Evolutionary conservation across 2,113 vertebrate genomes (phyloP).

Genomic region (Megaleporinus macrocephalus): DNA sequence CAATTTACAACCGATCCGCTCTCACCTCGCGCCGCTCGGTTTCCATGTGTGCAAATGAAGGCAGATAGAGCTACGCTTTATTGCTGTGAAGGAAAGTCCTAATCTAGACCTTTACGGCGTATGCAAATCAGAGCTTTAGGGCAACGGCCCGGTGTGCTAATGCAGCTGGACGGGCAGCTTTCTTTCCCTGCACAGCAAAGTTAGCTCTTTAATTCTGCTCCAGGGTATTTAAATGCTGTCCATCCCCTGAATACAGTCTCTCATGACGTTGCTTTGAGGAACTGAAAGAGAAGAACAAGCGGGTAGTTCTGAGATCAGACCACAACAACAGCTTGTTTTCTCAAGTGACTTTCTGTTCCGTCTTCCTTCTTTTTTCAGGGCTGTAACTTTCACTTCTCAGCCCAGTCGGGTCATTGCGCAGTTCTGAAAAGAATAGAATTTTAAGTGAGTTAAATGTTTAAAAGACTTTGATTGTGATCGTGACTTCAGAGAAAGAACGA

Average conservation of each 20-base stretch:
- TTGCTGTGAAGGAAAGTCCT: too few relatives aligned
- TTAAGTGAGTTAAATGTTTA: too few relatives aligned
- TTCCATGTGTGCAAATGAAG: constrained; percentile 23
- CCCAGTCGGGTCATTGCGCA: too few relatives aligned
- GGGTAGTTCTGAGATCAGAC: neutral
- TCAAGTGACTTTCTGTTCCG: too few relatives aligned
- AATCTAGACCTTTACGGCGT: neutral
- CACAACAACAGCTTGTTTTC: neutral
- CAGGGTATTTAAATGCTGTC: too few relatives aligned
- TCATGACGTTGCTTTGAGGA: neutral
- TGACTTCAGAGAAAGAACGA: too few relatives aligned
- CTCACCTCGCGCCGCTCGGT: constrained; percentile 56
- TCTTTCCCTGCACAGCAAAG: neutral
- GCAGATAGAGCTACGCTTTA: constrained; percentile 16
- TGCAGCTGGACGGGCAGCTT: neutral
- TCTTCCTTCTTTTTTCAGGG: neutral
- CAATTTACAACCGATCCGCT: constrained; percentile 66
- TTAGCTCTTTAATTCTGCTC: too few relatives aligned
- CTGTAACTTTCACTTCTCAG: neutral
- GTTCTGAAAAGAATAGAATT: too few relatives aligned
- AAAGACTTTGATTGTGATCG: too few relatives aligned
- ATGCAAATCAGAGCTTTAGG: constrained; percentile 9
- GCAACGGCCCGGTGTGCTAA: neutral
- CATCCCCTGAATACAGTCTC: neutral
- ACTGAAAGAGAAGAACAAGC: neutral